Percentiles rank a stretch among this genome's conserved stretches.
Conservation (phyloP, 2,888 invertebrate genomes). For the Microctonus aethiopoides region DNA sequence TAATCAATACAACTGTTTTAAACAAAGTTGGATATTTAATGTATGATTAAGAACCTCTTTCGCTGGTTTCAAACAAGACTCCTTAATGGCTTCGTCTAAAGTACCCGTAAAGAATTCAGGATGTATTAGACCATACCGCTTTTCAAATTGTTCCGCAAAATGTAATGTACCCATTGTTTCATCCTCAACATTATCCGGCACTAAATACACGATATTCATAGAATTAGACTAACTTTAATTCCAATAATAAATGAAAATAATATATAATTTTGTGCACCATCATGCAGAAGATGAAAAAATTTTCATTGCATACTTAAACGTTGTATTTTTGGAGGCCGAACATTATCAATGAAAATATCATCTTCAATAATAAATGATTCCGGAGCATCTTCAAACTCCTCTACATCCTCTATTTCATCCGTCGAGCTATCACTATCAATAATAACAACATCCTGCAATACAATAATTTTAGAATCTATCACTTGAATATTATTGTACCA, state of each 20-base stretch:
- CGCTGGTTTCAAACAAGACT: constrained; percentile 89
- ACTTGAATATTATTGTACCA: not conserved
- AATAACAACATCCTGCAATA: constrained; percentile 72
- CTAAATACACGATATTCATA: constrained; percentile 66
- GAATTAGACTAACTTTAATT: constrained; percentile 20
- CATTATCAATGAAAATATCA: constrained; percentile 85
- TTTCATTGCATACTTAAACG: constrained; percentile 76
- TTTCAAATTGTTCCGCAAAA: constrained; percentile 87
- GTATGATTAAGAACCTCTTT: constrained; percentile 74
- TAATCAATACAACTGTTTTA: not conserved
- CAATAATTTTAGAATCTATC: constrained; percentile 13
- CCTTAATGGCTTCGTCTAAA: constrained; percentile 89
- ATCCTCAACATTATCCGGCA: constrained; percentile 87
- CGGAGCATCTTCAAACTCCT: constrained; percentile 88
- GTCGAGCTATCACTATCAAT: constrained; percentile 80
- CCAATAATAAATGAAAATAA: constrained; percentile 3
- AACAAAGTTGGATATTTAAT: not conserved
- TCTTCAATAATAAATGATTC: constrained; percentile 87
- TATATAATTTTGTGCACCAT: not conserved
- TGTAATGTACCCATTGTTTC: constrained; percentile 87
- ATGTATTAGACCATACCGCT: constrained; percentile 87
- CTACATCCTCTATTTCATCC: constrained; percentile 88
- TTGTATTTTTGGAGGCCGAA: constrained; percentile 75
- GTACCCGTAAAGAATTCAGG: constrained; percentile 93
- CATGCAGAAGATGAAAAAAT: not conserved